Conservation (phyloP, 2,888 invertebrate species). For the Iselma pallidipennis region DNA sequence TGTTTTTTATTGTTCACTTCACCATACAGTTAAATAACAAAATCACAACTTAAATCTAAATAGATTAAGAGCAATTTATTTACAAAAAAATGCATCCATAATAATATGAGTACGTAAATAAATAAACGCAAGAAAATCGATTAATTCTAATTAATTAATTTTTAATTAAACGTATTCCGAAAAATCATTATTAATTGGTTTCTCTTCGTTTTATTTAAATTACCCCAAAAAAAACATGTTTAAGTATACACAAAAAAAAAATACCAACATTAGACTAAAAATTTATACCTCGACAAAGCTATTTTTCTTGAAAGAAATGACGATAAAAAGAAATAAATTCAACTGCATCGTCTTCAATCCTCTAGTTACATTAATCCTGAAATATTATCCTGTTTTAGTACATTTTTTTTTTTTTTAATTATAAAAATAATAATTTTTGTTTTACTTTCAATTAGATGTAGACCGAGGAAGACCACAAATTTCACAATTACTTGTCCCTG, state of each 20-base stretch:
- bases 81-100: neutral
- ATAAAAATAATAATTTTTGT: neutral
- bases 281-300: neutral
- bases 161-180: no score
- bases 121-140: neutral
- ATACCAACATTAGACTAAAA: no score
- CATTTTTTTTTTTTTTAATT: no score
- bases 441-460: slow-evolving; percentile 14
- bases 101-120: neutral
- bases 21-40: slow-evolving; percentile 38
- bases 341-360: neutral
- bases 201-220: neutral
- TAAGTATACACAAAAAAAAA: no score
- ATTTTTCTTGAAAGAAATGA: neutral
- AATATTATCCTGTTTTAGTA: no score
- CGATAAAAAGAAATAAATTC: neutral
- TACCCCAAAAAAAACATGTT: neutral
- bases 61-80: neutral
- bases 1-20: slow-evolving; percentile 32
- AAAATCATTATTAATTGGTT: no score
- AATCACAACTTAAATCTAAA: slow-evolving; percentile 36
- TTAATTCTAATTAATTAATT: no score
- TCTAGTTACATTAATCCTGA: neutral
- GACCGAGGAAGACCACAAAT: slow-evolving; percentile 89
- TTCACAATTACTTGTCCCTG: slow-evolving; percentile 78